Base-by-base conservation (phyloP, 2,797 vertebrate genomes). In the Malurus leucopterus region DNA sequence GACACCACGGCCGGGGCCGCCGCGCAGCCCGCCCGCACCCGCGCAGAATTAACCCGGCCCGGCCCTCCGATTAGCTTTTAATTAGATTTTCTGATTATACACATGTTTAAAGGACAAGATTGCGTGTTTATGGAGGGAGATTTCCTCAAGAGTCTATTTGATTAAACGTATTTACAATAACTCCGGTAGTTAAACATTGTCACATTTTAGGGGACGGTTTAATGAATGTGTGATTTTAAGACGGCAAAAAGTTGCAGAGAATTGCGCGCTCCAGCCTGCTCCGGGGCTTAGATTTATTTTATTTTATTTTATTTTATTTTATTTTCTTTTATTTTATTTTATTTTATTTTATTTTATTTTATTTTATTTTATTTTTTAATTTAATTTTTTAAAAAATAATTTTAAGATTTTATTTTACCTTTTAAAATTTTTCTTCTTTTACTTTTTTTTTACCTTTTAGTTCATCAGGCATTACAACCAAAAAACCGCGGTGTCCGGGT, bases 41-140 rank as follows among this genome's bases (percentile, higher is more conserved):
- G 75, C 61, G 63, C 58, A n/a, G 22, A 32, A 74, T 83, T 64
- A 88, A 77, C 88, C 72, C 27, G 11, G 19, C 55, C 30, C 4
- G 47, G n/a, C 63, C 6, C 70, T 88, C 62, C 21, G 20, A 53
- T 74, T 46, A 89, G 89, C 38, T 78, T 91, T 94, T 90, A 92
- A 94, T 93, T 86, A 65, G 90, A 78, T 73, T 86, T 83, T 62
- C 77, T 64, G 55, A 76, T 84, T 78, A 55, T 11, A 44, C 57
- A 12, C 86, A 9, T 71, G 90, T 95, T 91, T 84, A 90, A 94
- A 93, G 89, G 78, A 80, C 88, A 57, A 90, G 79, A 81, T 64
- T 72, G 88, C n/a, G 16, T 89, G 88, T 86, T 91, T 67, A 79
- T 54, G 73, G 82, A 75, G 75, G 26, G 47, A 86, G 62, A 87